Conservation (phyloP, 2,113 vertebrate species). For the Chloropsis hardwickii region DNA sequence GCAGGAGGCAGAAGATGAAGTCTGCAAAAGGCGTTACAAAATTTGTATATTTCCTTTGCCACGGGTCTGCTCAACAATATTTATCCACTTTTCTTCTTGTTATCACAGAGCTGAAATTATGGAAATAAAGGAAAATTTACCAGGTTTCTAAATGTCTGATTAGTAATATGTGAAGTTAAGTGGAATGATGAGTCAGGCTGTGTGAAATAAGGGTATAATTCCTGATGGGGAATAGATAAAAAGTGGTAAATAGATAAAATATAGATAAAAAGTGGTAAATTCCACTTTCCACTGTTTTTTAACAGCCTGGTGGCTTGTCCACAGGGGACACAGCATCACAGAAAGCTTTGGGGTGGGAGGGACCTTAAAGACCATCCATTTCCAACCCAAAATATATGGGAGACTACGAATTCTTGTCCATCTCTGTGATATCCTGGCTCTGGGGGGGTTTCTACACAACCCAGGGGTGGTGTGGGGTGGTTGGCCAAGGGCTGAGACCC, state of each 20-base stretch:
- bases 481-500: not conserved
- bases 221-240: too few species aligned
- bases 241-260: not conserved
- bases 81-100: not conserved
- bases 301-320: not conserved
- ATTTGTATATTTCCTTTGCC: not conserved
- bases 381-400: not conserved
- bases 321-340: not conserved
- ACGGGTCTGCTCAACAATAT: not conserved
- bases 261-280: not conserved
- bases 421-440: not conserved
- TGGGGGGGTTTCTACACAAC: not conserved
- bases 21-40: not conserved
- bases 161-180: not conserved
- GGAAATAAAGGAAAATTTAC: not conserved
- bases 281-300: not conserved
- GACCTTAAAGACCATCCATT: too few species aligned
- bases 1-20: not conserved
- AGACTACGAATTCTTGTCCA: accelerated
- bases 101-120: accelerated
- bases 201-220: not conserved
- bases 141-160: not conserved
- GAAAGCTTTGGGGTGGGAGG: not conserved
- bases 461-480: not conserved
- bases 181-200: not conserved